A percentile compares a stretch with the other conserved stretches of the same genome.
phyloP scores from a whole-genome alignment of 2,113 vertebrate genomes.

The Crotalus tigris region DNA sequence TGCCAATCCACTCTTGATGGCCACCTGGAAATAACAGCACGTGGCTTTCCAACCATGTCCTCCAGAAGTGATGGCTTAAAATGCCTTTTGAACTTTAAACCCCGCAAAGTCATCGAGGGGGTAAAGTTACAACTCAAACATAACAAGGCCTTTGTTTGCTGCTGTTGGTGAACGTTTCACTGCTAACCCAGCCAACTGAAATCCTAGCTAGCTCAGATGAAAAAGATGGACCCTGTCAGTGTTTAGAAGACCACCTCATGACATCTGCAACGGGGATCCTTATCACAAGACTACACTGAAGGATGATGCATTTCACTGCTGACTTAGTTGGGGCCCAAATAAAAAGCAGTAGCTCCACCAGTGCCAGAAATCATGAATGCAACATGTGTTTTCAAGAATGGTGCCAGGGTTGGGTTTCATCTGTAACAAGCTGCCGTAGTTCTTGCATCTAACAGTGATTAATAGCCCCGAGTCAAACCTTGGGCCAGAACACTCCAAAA shows the following conservation, averaged over 20 bases:
- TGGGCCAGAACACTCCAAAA: not conserved
- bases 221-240: not conserved
- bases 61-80: not conserved
- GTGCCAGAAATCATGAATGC: not conserved
- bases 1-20: not conserved
- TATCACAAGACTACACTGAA: not conserved
- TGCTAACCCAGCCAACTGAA: not conserved
- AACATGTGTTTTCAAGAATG: not conserved
- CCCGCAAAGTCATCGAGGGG: not conserved
- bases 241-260: not conserved
- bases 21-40: conserved; percentile 20
- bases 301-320: not conserved
- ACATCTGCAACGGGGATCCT: not conserved
- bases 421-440: not conserved
- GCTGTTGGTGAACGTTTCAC: not conserved
- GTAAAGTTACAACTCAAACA: not conserved
- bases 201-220: not conserved
- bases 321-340: not conserved
- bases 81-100: not conserved
- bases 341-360: not conserved
- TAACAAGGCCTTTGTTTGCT: not conserved
- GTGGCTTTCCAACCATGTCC: not conserved
- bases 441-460: not conserved
- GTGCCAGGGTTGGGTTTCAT: not conserved
- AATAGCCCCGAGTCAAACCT: not conserved